phyloP scores from a whole-genome alignment of 2,888 invertebrate species.

The Sylvicola cinctus region DNA sequence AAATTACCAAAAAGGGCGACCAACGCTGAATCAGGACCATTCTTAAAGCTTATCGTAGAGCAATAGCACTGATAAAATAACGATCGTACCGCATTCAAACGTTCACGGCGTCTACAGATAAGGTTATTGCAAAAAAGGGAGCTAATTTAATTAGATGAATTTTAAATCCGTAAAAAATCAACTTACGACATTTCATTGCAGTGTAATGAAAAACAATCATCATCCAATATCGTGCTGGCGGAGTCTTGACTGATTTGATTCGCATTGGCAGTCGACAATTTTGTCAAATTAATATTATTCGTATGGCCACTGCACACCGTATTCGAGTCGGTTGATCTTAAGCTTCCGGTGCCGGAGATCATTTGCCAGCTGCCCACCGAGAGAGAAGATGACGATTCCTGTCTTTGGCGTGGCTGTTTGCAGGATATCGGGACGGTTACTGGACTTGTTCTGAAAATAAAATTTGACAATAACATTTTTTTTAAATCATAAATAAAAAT shows the following conservation, averaged over 20 bases:
- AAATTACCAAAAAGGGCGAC: slow-evolving; percentile 32
- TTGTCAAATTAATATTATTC: slow-evolving; percentile 13
- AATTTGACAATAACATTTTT: background rate
- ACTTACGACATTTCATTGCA: background rate
- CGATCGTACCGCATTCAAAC: slow-evolving; percentile 30
- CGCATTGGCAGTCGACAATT: too few species aligned
- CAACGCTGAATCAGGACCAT: slow-evolving; percentile 27
- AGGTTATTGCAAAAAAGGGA: too few species aligned
- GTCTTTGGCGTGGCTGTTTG: slow-evolving; percentile 24
- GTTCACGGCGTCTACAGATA: slow-evolving; percentile 24
- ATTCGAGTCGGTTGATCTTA: slow-evolving; percentile 21
- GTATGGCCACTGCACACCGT: background rate
- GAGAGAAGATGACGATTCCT: too few species aligned
- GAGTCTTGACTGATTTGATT: too few species aligned
- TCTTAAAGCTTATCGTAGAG: slow-evolving; percentile 30
- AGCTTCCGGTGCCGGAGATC: slow-evolving; percentile 43
- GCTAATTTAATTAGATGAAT: too few species aligned
- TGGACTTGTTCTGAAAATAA: slow-evolving; percentile 32
- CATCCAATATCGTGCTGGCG: slow-evolving; percentile 11
- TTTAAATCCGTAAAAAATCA: too few species aligned
- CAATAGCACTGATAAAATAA: slow-evolving; percentile 34
- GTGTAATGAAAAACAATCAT: slow-evolving; percentile 3
- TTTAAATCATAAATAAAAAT: background rate
- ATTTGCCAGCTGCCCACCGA: slow-evolving; percentile 42
- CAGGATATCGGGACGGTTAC: slow-evolving; percentile 35